Percentiles rank a stretch among this genome's conserved stretches.
Evolutionary conservation across 2,888 invertebrate species (phyloP).

Genomic region (Metopia argyrocephala): DNA sequence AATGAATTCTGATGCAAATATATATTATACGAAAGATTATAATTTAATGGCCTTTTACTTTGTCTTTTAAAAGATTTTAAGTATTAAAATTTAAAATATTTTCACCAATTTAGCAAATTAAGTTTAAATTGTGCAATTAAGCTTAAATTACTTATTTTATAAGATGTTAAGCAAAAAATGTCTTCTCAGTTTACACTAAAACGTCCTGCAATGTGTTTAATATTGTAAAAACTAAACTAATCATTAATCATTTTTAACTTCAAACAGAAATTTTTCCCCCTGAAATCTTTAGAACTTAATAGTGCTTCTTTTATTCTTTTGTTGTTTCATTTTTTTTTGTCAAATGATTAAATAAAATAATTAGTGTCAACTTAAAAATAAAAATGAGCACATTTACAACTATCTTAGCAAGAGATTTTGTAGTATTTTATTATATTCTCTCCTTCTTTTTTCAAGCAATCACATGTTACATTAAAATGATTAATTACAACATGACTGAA

Average conservation of each 20-base stretch:
- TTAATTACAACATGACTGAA: slow-evolving; percentile 53
- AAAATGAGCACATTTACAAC: slow-evolving; percentile 31
- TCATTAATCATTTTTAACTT: slow-evolving; percentile 49
- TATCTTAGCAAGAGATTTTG: slow-evolving; percentile 13
- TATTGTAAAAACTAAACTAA: background rate
- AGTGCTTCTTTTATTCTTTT: slow-evolving; percentile 11
- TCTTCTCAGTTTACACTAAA: too few relatives aligned
- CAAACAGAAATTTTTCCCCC: slow-evolving; percentile 33
- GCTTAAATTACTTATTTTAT: background rate
- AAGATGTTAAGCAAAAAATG: background rate
- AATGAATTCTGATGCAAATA: slow-evolving; percentile 39
- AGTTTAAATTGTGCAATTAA: background rate
- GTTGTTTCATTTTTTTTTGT: slow-evolving; percentile 14
- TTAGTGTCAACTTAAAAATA: slow-evolving; percentile 62
- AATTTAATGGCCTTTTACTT: too few relatives aligned
- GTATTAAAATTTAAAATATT: too few relatives aligned
- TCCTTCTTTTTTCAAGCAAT: slow-evolving; percentile 2
- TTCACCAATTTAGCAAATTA: too few relatives aligned
- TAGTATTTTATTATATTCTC: background rate
- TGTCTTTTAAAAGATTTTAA: too few relatives aligned
- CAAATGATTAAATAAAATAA: slow-evolving; percentile 58
- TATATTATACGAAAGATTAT: slow-evolving; percentile 12
- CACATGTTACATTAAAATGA: slow-evolving; percentile 53
- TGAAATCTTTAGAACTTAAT: slow-evolving; percentile 9
- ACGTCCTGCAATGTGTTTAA: background rate